These are phyloP conservation scores for Haemorhous mexicanus DNA, from an alignment of 2,113 vertebrate genomes.

Conservation along the genomic window DNA sequence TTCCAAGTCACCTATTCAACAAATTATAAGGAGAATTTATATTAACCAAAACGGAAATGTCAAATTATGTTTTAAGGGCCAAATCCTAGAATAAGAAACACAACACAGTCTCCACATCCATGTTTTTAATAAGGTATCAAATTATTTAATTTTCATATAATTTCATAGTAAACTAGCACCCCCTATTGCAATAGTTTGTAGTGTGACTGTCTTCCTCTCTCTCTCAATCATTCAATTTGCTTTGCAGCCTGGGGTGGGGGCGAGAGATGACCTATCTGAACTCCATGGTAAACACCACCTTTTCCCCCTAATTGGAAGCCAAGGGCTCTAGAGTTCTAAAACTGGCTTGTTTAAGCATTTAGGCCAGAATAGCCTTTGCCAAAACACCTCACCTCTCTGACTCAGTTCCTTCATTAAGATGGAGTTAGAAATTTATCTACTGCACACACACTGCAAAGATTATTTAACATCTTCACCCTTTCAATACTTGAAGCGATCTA, in stretches of 20 bases:
- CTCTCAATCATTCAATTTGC: not conserved
- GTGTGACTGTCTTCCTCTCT: not conserved
- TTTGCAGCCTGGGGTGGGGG: not conserved
- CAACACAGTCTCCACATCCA: not conserved
- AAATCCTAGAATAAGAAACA: not conserved
- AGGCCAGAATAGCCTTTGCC: not conserved
- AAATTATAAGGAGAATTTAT: not conserved
- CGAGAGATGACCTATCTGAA: not conserved
- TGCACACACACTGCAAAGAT: not conserved
- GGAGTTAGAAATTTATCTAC: not conserved
- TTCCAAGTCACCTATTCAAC: not conserved
- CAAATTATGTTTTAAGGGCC: not conserved
- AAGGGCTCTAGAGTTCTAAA: not conserved
- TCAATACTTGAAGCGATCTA: not conserved
- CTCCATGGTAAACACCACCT: not conserved
- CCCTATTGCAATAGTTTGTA: not conserved
- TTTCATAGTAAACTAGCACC: not conserved
- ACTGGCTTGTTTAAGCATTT: not conserved
- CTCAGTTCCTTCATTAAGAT: not conserved
- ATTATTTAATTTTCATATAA: not conserved
- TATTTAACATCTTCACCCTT: not conserved
- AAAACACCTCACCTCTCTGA: not conserved
- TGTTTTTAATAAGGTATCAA: not conserved
- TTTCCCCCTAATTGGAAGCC: not conserved
- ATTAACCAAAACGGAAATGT: not conserved